These are phyloP conservation scores for Apodemia mormo DNA, from an alignment of 2,888 invertebrate genomes.

Conservation along the genomic window DNA sequence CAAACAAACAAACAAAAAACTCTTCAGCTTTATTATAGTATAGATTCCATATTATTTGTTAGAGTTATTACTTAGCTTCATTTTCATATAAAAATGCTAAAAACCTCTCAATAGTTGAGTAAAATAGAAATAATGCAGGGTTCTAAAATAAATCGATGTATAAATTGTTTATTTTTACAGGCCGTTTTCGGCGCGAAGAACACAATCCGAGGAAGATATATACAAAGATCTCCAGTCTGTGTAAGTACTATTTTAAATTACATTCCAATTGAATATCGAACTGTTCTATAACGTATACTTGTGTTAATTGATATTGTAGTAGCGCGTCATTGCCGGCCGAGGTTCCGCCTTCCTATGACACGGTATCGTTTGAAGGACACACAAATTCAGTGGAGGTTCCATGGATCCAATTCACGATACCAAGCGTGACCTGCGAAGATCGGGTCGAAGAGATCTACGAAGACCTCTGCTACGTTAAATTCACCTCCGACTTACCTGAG, in stretches of 20 bases:
- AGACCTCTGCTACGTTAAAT: conserved; percentile 93
- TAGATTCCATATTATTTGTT: too few relatives aligned
- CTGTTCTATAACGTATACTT: background rate
- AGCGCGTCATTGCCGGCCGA: conserved; percentile 56
- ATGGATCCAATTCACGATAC: conserved; percentile 86
- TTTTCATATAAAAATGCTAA: background rate
- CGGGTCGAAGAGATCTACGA: conserved; percentile 93
- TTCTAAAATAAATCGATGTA: conserved; percentile 5
- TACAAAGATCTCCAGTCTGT: conserved; percentile 91
- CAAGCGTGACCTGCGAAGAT: conserved; percentile 81
- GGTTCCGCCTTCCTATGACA: conserved; percentile 51
- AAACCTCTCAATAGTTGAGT: background rate
- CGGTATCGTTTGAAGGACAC: conserved; percentile 54
- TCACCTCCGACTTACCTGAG: conserved; percentile 86
- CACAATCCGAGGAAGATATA: conserved; percentile 91
- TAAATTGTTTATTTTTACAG: conserved; percentile 71
- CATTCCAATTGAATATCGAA: conserved; percentile 2
- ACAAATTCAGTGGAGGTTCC: conserved; percentile 67
- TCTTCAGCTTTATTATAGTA: too few relatives aligned
- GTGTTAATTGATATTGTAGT: conserved; percentile 35
- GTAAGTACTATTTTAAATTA: conserved; percentile 79
- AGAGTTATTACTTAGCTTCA: background rate
- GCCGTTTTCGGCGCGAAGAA: conserved; percentile 90
- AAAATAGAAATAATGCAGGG: background rate
- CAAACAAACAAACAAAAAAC: too few relatives aligned